Percentiles rank a stretch among this genome's conserved stretches.
phyloP scores from a whole-genome alignment of 2,888 invertebrate species.

The Abrostola tripartita region DNA sequence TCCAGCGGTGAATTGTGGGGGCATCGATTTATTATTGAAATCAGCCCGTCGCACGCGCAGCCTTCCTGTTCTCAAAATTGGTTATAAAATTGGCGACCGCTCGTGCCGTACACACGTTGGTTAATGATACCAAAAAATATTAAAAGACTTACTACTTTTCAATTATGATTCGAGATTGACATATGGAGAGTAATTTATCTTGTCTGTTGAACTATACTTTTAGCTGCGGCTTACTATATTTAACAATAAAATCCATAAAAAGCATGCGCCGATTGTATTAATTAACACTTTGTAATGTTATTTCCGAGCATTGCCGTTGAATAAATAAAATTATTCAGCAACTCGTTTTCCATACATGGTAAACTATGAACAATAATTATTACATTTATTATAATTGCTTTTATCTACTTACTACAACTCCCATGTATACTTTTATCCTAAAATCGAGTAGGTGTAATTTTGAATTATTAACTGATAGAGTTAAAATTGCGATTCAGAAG shows the following conservation, averaged over 20 bases:
- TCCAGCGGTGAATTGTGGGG: constrained; percentile 74
- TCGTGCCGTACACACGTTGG: constrained; percentile 77
- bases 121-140: constrained; percentile 79
- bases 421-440: constrained; percentile 5
- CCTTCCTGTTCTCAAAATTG: constrained; percentile 83
- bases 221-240: constrained; percentile 38
- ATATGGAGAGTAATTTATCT: constrained; percentile 72
- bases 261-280: constrained; percentile 29
- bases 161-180: constrained; percentile 79
- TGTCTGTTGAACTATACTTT: constrained; percentile 41
- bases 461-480: too few species aligned
- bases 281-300: constrained; percentile 50
- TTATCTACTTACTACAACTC: constrained; percentile 22
- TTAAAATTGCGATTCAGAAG: too few species aligned
- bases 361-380: constrained; percentile 40
- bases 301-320: constrained; percentile 43
- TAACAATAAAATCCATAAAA: constrained; percentile 31
- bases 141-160: constrained; percentile 75
- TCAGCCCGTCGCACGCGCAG: constrained; percentile 79
- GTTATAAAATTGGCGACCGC: constrained; percentile 84
- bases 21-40: constrained; percentile 87
- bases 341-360: constrained; percentile 13
- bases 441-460: too few species aligned
- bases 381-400: constrained; percentile 29
- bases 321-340: constrained; percentile 38